Evolutionary conservation across 2,797 vertebrate species (phyloP).

Genomic region (Typhlichthys subterraneus): DNA sequence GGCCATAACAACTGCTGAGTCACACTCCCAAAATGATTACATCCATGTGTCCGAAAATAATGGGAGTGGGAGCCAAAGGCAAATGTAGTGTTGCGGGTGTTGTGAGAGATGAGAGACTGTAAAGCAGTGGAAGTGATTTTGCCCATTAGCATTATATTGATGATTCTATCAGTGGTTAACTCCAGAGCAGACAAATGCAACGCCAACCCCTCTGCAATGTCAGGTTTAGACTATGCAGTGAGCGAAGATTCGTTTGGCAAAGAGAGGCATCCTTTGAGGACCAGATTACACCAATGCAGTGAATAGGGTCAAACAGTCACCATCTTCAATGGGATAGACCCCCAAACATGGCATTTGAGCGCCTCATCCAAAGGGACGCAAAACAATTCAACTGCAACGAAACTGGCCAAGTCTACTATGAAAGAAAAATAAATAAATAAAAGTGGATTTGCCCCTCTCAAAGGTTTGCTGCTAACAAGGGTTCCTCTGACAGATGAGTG

Average conservation of each 20-base stretch:
- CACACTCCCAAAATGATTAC: slow-evolving; percentile 4
- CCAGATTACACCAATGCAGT: neutral
- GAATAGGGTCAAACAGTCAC: neutral
- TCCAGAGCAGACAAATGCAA: neutral
- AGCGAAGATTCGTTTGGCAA: neutral
- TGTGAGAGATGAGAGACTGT: neutral
- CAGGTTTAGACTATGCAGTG: neutral
- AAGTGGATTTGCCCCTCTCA: neutral
- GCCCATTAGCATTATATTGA: neutral
- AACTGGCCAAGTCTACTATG: too few relatives aligned
- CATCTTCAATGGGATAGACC: too few relatives aligned
- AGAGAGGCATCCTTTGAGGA: neutral
- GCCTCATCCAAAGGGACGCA: neutral
- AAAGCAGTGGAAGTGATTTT: neutral
- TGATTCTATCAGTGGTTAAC: neutral
- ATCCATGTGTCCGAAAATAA: slow-evolving; percentile 6
- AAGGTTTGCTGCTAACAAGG: neutral
- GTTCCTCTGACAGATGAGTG: neutral
- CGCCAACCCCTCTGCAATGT: neutral
- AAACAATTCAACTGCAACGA: too few relatives aligned
- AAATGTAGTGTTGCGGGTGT: neutral
- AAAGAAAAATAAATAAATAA: too few relatives aligned
- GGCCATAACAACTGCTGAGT: slow-evolving; percentile 12
- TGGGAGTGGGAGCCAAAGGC: neutral
- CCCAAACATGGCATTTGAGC: neutral